Percentiles rank a stretch among this genome's conserved stretches.
phyloP scores from a whole-genome alignment of 2,797 vertebrate species.

The Austrolebias charrua region DNA sequence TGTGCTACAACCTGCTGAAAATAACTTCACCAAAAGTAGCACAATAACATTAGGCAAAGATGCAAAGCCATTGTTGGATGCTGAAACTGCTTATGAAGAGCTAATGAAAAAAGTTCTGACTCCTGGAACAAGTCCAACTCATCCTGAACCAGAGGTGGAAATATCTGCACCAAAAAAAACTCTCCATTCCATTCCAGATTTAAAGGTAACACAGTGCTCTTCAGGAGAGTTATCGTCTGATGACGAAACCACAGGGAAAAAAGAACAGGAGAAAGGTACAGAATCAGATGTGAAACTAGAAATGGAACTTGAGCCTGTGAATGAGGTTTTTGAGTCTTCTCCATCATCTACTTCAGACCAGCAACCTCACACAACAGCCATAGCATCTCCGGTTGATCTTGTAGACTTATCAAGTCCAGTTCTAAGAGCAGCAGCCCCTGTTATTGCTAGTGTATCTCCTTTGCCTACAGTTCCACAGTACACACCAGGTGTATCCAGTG shows the following conservation, averaged over 20 bases:
- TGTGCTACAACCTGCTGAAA: slow-evolving; percentile 85
- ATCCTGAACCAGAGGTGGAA: slow-evolving; percentile 71
- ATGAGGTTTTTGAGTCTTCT: slow-evolving; percentile 36
- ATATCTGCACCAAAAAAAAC: slow-evolving; percentile 75
- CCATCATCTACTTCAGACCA: slow-evolving; percentile 39
- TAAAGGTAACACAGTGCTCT: slow-evolving; percentile 97
- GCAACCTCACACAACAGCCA: slow-evolving; percentile 29
- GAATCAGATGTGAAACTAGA: slow-evolving; percentile 40
- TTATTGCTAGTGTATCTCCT: slow-evolving; percentile 68
- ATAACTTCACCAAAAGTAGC: slow-evolving; percentile 77
- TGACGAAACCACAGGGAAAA: slow-evolving; percentile 86
- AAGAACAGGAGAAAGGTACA: slow-evolving; percentile 60
- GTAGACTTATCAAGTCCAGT: slow-evolving; percentile 71
- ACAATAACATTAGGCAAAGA: slow-evolving; percentile 80
- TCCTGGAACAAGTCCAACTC: slow-evolving; percentile 88
- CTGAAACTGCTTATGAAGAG: slow-evolving; percentile 92
- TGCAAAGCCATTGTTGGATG: slow-evolving; percentile 89
- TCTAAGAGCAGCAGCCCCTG: slow-evolving; percentile 54
- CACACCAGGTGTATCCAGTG: slow-evolving; percentile 73
- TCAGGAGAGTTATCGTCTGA: slow-evolving; percentile 92
- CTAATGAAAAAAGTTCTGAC: slow-evolving; percentile 90
- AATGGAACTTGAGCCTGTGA: slow-evolving; percentile 43
- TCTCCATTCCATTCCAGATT: slow-evolving; percentile 92
- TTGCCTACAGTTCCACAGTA: slow-evolving; percentile 83
- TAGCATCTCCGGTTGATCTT: slow-evolving; percentile 52